Percentiles rank a stretch among this genome's conserved stretches.
phyloP scores from a whole-genome alignment of 2,888 invertebrate species.

The Conchocele bisecta region DNA sequence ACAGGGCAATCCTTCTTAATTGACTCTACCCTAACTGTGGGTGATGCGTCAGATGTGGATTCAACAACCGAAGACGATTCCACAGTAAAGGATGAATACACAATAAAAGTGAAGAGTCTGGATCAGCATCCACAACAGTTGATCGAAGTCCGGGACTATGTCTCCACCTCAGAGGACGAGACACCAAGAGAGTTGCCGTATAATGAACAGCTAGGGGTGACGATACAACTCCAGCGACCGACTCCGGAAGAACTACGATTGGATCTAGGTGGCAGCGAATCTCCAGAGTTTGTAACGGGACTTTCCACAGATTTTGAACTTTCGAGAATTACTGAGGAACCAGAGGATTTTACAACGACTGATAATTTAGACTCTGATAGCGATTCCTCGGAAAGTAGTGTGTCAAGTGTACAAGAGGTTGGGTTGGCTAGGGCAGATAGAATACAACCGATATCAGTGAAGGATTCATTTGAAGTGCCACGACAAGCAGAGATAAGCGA shows the following conservation, averaged over 20 bases:
- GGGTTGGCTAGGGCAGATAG: too few species aligned
- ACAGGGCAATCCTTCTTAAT: conserved; percentile 8
- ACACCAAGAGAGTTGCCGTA: conserved; percentile 22
- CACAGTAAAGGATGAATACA: conserved; percentile 56
- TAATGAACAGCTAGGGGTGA: background rate
- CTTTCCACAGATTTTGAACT: conserved; percentile 45
- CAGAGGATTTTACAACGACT: conserved; percentile 46
- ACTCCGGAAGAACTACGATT: conserved; percentile 44
- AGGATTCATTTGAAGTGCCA: too few species aligned
- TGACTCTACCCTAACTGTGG: background rate
- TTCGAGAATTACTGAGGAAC: conserved; percentile 53
- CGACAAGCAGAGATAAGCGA: conserved; percentile 44
- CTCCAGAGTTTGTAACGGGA: conserved; percentile 51
- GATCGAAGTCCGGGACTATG: conserved; percentile 60
- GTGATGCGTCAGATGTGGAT: conserved; percentile 32
- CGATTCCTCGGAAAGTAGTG: conserved; percentile 68
- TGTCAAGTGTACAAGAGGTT: conserved; percentile 51
- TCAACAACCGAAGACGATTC: conserved; percentile 56
- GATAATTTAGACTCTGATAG: too few species aligned
- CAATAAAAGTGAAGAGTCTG: conserved; percentile 47
- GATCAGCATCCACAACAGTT: conserved; percentile 43
- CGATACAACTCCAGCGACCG: too few species aligned
- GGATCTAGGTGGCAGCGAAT: conserved; percentile 71
- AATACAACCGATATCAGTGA: too few species aligned
- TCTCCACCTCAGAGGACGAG: conserved; percentile 49